A percentile compares a stretch with the other conserved stretches of the same genome.
phyloP scores from a whole-genome alignment of 2,888 invertebrate genomes.

The Neelides folsomi region DNA sequence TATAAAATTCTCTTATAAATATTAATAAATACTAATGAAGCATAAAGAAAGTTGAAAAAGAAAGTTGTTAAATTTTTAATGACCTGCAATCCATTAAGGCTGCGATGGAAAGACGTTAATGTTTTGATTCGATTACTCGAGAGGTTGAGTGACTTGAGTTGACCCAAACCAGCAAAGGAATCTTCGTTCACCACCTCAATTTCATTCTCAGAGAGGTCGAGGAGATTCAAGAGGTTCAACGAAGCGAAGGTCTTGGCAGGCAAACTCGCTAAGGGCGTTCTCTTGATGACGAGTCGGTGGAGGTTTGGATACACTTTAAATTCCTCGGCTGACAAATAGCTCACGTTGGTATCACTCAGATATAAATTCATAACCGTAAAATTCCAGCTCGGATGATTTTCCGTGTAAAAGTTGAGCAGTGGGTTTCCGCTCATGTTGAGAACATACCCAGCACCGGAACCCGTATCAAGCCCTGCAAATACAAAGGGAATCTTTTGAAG shows the following conservation, averaged over 20 bases:
- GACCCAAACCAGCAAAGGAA: slow-evolving; percentile 61
- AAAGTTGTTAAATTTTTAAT: neutral
- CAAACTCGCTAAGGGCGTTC: slow-evolving; percentile 60
- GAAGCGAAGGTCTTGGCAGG: slow-evolving; percentile 73
- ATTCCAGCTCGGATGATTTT: slow-evolving; percentile 52
- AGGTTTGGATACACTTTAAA: slow-evolving; percentile 69
- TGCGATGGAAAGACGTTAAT: slow-evolving; percentile 64
- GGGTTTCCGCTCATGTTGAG: slow-evolving; percentile 74
- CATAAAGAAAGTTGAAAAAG: no score
- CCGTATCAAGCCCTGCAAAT: slow-evolving; percentile 52
- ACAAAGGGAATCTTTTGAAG: slow-evolving; percentile 68
- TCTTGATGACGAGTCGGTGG: slow-evolving; percentile 54
- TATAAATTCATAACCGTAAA: slow-evolving; percentile 69
- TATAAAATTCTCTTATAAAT: no score
- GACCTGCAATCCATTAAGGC: slow-evolving; percentile 57
- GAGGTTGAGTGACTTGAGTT: slow-evolving; percentile 60
- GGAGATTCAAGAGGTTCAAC: slow-evolving; percentile 56
- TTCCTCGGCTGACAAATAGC: slow-evolving; percentile 68
- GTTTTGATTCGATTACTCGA: slow-evolving; percentile 70
- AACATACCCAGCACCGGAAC: slow-evolving; percentile 54
- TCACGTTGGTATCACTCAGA: slow-evolving; percentile 64
- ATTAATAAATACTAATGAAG: no score
- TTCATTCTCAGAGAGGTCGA: slow-evolving; percentile 71
- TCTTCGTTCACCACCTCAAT: slow-evolving; percentile 71
- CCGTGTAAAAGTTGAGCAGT: slow-evolving; percentile 57